Percentiles rank a stretch among this genome's conserved stretches.
Evolutionary conservation across 2,113 vertebrate species (phyloP).

Genomic region (Tupaia tana): DNA sequence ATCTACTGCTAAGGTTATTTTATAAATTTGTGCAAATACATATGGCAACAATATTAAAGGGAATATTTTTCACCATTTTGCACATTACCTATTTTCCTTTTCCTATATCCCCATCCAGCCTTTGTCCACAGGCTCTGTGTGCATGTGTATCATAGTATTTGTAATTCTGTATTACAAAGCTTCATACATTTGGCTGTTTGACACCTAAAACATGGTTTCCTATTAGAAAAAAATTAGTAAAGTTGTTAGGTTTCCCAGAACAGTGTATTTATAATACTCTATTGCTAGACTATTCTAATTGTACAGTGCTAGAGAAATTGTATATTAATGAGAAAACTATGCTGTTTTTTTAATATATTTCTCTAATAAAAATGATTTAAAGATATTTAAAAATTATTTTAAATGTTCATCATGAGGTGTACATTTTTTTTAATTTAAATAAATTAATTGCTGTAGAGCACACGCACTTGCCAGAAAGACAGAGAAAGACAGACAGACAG

Average conservation of each 20-base stretch:
- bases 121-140: background rate
- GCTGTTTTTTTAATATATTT: slow-evolving; percentile 4
- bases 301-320: background rate
- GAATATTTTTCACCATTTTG: background rate
- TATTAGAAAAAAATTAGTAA: slow-evolving; percentile 27
- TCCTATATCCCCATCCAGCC: background rate
- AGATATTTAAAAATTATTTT: background rate
- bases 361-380: background rate
- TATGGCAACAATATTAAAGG: background rate
- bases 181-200: background rate
- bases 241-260: background rate
- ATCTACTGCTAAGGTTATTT: background rate
- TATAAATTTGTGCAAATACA: slow-evolving; percentile 34
- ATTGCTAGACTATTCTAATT: background rate
- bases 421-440: too few relatives aligned
- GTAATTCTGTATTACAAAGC: background rate
- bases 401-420: background rate
- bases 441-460: too few relatives aligned
- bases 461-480: too few relatives aligned
- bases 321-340: background rate
- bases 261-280: background rate
- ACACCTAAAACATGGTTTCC: slow-evolving; percentile 33
- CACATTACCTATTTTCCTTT: slow-evolving; percentile 25
- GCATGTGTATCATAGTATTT: background rate
- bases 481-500: too few relatives aligned